A percentile compares a stretch with the other conserved stretches of the same genome.
phyloP scores from a whole-genome alignment of 2,888 invertebrate genomes.

The Serrognathus titanus region DNA sequence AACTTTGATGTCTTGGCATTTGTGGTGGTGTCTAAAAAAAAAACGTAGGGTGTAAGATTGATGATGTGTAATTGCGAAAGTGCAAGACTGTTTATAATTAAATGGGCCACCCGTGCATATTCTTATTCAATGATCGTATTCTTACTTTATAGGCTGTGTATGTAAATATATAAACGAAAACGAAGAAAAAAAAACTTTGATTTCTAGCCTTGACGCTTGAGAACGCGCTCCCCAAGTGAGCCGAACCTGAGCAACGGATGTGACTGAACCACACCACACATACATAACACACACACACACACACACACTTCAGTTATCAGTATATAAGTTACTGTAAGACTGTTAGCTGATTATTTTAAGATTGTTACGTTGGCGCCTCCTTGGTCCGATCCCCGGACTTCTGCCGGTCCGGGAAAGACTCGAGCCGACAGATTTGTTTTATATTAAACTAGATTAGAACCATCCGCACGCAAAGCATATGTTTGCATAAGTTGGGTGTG shows the following conservation, averaged over 20 bases:
- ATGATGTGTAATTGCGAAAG: too few relatives aligned
- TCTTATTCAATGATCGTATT: constrained; percentile 29
- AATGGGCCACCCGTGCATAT: constrained; percentile 7
- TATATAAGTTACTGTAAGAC: constrained; percentile 48
- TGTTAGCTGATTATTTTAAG: constrained; percentile 44
- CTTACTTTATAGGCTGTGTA: constrained; percentile 49
- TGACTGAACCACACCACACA: constrained; percentile 28
- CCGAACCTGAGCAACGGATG: constrained; percentile 40
- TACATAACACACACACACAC: too few relatives aligned
- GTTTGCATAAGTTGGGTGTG: constrained; percentile 35
- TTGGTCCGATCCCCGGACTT: neutral
- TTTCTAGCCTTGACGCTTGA: constrained; percentile 25
- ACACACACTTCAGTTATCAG: constrained; percentile 42
- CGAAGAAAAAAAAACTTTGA: constrained; percentile 12
- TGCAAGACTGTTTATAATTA: too few relatives aligned
- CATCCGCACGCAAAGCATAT: constrained; percentile 29
- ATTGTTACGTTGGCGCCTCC: constrained; percentile 19
- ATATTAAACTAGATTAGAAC: constrained; percentile 24
- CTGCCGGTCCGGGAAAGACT: neutral
- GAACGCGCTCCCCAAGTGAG: constrained; percentile 15
- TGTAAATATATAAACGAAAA: constrained; percentile 39
- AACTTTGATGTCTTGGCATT: too few relatives aligned
- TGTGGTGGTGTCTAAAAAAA: too few relatives aligned
- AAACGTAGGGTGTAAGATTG: too few relatives aligned
- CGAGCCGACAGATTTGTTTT: constrained; percentile 22